Conservation (phyloP, 2,113 vertebrate species). For the Damaliscus lunatus region DNA sequence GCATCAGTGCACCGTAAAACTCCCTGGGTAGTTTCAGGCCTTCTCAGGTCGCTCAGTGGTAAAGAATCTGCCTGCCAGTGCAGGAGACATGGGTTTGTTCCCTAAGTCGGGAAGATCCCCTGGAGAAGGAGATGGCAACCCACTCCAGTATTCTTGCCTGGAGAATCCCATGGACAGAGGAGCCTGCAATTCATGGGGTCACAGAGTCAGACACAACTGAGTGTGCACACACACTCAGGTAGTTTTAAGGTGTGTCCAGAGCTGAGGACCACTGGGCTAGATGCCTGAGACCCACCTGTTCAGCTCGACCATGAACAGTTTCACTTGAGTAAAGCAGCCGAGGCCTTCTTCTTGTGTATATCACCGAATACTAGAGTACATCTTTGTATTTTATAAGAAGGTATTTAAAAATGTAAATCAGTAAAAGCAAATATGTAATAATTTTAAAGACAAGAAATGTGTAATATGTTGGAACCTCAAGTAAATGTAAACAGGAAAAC, state of each 20-base stretch:
- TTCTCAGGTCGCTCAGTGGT: not conserved
- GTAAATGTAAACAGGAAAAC: not conserved
- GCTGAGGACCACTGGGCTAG: not conserved
- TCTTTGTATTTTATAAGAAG: not conserved
- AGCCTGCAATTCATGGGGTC: not conserved
- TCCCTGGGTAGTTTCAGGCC: not conserved
- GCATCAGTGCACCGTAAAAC: not conserved
- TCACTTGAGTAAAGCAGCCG: not conserved
- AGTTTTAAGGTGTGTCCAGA: not conserved
- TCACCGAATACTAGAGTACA: not conserved
- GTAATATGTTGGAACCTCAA: not conserved
- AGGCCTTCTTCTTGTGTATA: not conserved
- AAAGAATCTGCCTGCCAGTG: not conserved
- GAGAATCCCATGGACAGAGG: not conserved
- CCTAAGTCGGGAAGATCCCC: not conserved
- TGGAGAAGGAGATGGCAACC: not conserved
- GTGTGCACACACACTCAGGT: not conserved
- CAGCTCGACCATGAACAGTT: accelerated
- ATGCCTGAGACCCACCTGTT: accelerated
- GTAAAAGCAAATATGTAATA: not conserved
- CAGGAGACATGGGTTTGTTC: not conserved
- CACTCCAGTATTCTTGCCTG: not conserved
- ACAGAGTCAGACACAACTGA: not conserved
- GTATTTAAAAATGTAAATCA: not conserved
- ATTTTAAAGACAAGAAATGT: not conserved